Conservation (phyloP, 2,797 vertebrate species). For the Enteromius radiatus region DNA sequence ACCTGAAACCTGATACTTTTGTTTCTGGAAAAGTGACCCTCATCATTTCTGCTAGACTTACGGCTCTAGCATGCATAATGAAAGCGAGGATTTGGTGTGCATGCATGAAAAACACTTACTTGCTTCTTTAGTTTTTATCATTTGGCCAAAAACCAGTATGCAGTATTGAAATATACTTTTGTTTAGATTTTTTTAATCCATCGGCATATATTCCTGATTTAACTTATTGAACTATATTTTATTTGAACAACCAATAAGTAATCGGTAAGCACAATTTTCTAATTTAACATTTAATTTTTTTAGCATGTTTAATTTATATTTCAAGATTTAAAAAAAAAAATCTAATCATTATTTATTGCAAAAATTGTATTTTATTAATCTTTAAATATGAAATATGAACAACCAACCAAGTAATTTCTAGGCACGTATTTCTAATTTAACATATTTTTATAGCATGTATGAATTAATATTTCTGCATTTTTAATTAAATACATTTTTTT, state of each 20-base stretch:
- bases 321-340: not conserved
- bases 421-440: not conserved
- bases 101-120: not conserved
- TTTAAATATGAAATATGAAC: not conserved
- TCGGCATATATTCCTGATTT: not conserved
- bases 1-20: constrained; percentile 53
- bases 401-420: not conserved
- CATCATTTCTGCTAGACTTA: constrained; percentile 27
- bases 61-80: not conserved
- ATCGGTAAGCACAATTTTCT: not conserved
- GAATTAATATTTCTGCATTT: not conserved
- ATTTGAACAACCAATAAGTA: not conserved
- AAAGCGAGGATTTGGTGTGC: not conserved
- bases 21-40: constrained; percentile 48
- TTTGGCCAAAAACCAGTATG: not conserved
- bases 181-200: not conserved
- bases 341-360: not conserved
- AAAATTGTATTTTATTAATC: not conserved
- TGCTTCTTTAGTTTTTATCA: not conserved
- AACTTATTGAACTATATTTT: not conserved
- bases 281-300: too few species aligned
- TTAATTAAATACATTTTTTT: not conserved
- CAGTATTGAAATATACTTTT: not conserved
- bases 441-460: not conserved
- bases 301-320: too few species aligned